Evolutionary conservation across 2,888 invertebrate species (phyloP), one percentile per base, ranked within the genome.

Genomic region (Baronia brevicornis): DNA sequence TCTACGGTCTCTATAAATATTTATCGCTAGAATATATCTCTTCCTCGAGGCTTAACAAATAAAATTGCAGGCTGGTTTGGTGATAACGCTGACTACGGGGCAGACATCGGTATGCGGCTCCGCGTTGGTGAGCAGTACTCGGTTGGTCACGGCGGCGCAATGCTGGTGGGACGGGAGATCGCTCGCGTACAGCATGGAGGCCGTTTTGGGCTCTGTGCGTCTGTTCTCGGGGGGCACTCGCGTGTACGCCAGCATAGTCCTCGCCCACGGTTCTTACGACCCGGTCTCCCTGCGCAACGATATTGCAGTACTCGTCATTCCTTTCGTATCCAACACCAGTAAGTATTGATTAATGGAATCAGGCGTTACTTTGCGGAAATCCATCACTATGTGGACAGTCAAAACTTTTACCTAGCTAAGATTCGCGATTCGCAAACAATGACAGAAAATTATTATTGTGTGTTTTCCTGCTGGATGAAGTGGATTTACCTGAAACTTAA

Each of bases 141-240:
- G 35, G 2, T 43, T 53, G 3, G 23, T 60, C 17, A 54, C 59
- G 0, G 46, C 58, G 0, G 60, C 46, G 2, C 50, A 56, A 21
- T 59, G 60, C 43, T 59, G 56, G 56, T 38, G 44, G 35, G 58
- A 58, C 12, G 54, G 56, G 0, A 25, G 37, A 11, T 38, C 25
- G 1, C 36, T 36, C 28, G 52, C 48, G 1, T 0, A 26, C 2
- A 40, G 48, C 3, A 48, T 56, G 1, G 37, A 54, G 0, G 54
- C 49, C 2, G 43, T 49, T 2, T 18, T 30, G 2, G 33, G 17
- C 4, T 20, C 13, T 9, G 29, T 12, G 15, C 8, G 11, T 11
- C 28, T 56, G 22, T 58, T 55, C 43, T 28, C 36, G 0, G 56
- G 55, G 2, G 63, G 63, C 1, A 31, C 29, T 1, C 46, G 63